Evolutionary conservation across 2,797 vertebrate genomes (phyloP).

Genomic region (Megalops cyprinoides): DNA sequence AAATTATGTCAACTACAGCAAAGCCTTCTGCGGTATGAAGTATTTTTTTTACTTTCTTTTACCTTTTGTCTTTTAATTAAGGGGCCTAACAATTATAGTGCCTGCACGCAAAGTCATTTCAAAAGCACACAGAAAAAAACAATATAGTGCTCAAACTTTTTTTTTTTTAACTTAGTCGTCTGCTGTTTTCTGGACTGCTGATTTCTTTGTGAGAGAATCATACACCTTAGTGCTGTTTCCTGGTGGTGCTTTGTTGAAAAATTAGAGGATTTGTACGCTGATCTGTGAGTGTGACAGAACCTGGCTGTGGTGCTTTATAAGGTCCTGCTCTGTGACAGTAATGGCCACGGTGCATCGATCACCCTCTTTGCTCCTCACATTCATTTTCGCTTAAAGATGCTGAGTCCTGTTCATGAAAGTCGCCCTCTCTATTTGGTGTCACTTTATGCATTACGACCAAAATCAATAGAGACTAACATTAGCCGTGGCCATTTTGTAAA

Average conservation of each 20-base stretch:
- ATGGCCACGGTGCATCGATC: conserved; percentile 62
- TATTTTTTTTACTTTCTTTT: conserved; percentile 39
- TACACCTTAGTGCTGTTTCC: neutral
- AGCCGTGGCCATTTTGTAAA: conserved; percentile 79
- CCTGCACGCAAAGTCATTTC: neutral
- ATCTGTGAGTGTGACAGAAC: neutral
- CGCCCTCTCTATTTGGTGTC: conserved; percentile 72
- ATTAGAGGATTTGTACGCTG: neutral
- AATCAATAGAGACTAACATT: conserved; percentile 82
- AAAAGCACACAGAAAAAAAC: conserved; percentile 5
- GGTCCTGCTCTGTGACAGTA: neutral
- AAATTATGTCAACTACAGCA: conserved; percentile 49
- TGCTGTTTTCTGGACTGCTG: neutral
- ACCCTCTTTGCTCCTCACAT: conserved; percentile 54
- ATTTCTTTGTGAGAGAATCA: neutral
- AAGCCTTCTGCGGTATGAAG: conserved; percentile 47
- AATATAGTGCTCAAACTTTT: conserved; percentile 12
- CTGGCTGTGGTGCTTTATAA: neutral
- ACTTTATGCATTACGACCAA: conserved; percentile 80
- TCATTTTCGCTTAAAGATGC: conserved; percentile 72
- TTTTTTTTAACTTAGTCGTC: conserved; percentile 6
- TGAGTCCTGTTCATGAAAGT: conserved; percentile 71
- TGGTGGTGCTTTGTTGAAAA: neutral
- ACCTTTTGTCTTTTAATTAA: conserved; percentile 40
- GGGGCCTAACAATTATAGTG: neutral